Base-by-base conservation (phyloP, 2,113 vertebrate genomes). In the Bothrops jararaca region DNA sequence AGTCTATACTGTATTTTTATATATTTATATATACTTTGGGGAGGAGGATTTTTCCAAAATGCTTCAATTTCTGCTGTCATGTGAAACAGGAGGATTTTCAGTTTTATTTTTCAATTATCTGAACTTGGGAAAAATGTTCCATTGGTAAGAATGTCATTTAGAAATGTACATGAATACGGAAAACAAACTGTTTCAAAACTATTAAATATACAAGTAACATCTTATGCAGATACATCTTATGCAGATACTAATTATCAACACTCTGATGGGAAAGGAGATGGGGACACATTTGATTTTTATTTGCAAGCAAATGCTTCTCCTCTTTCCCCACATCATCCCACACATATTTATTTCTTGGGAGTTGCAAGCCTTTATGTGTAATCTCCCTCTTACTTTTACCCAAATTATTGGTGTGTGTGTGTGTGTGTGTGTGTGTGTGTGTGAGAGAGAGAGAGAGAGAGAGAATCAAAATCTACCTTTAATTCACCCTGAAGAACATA, bases 401-500 rank as follows among this genome's bases (percentile, higher is more conserved):
- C 91, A 93, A 87, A 93, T 18, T 74, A 74, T 7, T 39, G n/a
- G 2, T 3, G 26, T 64, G 60, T 12, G 1, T 64, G 26, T 64
- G 58, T 29, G 58, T 60, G 9, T 26, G 22, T n/a, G 24, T 22
- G 56, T 15, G 91, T 95, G 91, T 29, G 86, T 93, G 56, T 34
- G n/a, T 90, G 90, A 8, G 8, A 48, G 48, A 48, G 48, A 8
- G 48, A 48, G 48, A 48, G 48, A 10, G 1, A 4, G 45, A 4
- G 45, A 4, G 45, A 1, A 10, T 50, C 54, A 90, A 45, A 93
- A 90, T 90, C 4, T 93, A 45, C 53, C 45, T 69, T 93, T 64
- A 29, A 91, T 7, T 95, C 96, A 96, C 91, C 29, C 89, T 95
- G 6, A 11, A 12, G 54, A 87, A 95, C 92, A 89, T 89, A 95